Evolutionary conservation across 2,797 vertebrate species (phyloP), one percentile per base, ranked within the genome.

Genomic region (Lepilemur septentrionalis): DNA sequence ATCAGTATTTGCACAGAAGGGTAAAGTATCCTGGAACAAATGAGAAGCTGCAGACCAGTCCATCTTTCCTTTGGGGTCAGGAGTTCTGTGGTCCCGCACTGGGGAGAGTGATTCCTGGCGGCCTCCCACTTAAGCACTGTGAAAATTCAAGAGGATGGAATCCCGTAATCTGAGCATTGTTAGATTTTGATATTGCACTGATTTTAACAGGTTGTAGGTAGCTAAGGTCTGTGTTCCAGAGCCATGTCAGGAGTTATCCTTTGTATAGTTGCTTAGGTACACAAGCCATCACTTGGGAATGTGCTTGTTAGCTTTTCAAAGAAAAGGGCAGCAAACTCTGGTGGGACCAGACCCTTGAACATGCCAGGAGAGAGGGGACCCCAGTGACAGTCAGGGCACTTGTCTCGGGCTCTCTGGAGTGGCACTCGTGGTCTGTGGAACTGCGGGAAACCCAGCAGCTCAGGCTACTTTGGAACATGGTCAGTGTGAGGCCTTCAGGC

Each of bases 191-290:
- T 43, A 38, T 17, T 35, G 63, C 84, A 18, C 38, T 73, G 72
- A 38, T 52, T 50, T 69, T 46, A 59, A 48, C 17, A 12, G 35
- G 11, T 63, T n/a, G 0, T 0, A 3, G 32, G 0, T 0, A 3
- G 32, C n/a, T 22, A 23, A 55, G 28, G 43, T 59, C 43, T 91
- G 12, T 76, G 18, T 82, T 55, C 41, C 63, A 92, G 7, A 43
- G 81, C 70, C 0, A 0, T 48, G 25, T n/a, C 18, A 46, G 28
- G 23, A 55, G 10, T 79, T 80, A 13, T 28, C 38, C 25, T 83
- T 28, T 25, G 35, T 61, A 17, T 41, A 11, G 25, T 59, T 85
- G 55, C 75, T 79, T 23, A 35, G 55, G 30, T 41, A 15, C 38
- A 4, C 14, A 70, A 52, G 43, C 46, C 32, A n/a, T 22, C 59